A percentile compares a stretch with the other conserved stretches of the same genome.
Evolutionary conservation across 2,888 invertebrate genomes (phyloP).

Genomic region (Eremobia ochroleuca): DNA sequence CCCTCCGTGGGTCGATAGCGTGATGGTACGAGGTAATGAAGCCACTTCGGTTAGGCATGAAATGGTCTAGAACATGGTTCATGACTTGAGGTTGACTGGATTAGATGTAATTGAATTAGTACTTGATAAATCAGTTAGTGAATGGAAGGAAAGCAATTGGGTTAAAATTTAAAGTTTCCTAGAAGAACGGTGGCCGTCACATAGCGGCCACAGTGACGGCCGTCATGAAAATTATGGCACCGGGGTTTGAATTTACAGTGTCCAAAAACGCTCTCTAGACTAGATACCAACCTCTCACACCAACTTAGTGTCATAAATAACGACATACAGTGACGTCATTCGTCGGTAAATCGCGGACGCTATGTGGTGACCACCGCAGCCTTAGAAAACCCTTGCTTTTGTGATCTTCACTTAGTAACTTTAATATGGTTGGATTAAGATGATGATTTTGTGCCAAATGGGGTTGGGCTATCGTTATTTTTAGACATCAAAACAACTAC

Average conservation of each 20-base stretch:
- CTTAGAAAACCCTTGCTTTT: background rate
- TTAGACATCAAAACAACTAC: background rate
- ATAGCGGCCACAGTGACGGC: no score
- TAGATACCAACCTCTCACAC: background rate
- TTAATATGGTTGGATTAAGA: background rate
- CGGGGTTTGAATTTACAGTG: background rate
- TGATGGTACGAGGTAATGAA: constrained; percentile 63
- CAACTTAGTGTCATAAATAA: background rate
- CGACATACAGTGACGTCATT: background rate
- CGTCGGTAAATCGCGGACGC: background rate
- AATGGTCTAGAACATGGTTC: constrained; percentile 44
- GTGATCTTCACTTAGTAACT: background rate
- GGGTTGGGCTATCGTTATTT: background rate
- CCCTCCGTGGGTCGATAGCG: constrained; percentile 63
- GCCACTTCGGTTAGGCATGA: constrained; percentile 47
- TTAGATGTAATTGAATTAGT: background rate
- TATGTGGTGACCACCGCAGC: background rate
- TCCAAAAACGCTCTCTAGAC: background rate
- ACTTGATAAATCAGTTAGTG: background rate
- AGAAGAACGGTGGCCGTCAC: background rate
- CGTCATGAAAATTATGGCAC: background rate
- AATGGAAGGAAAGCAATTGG: background rate
- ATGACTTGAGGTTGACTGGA: constrained; percentile 3
- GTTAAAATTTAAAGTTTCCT: background rate
- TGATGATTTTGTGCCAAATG: background rate